Conservation (phyloP, 2,797 vertebrate genomes). For the Pelodytes ibericus region DNA sequence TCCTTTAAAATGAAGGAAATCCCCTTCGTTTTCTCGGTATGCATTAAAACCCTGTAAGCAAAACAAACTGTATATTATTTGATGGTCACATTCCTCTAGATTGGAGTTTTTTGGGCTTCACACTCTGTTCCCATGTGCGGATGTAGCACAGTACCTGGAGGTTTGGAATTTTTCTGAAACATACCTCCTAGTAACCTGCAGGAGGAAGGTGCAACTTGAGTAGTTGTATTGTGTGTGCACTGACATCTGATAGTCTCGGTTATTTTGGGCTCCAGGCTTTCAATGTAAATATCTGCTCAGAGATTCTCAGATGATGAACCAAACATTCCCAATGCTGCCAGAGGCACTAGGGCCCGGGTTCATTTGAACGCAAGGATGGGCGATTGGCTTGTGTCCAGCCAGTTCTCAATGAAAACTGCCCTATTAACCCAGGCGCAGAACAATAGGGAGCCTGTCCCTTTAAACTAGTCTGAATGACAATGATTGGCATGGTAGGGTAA, state of each 20-base stretch:
- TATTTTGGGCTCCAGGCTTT: constrained; percentile 39
- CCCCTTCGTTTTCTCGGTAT: no score
- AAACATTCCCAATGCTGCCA: constrained; percentile 13
- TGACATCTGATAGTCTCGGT: constrained; percentile 32
- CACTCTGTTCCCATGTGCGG: background rate
- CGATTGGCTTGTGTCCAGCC: background rate
- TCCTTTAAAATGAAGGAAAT: no score
- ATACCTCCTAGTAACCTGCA: constrained; percentile 14
- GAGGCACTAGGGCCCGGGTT: background rate
- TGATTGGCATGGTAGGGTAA: no score
- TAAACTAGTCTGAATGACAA: no score
- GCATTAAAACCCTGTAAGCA: no score
- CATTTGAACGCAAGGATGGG: background rate
- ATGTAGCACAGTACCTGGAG: constrained; percentile 13
- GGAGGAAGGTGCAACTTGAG: constrained; percentile 16
- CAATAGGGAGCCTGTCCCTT: no score
- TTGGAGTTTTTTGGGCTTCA: no score
- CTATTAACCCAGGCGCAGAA: no score
- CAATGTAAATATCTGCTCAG: constrained; percentile 10
- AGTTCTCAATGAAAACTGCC: no score
- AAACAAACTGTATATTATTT: no score
- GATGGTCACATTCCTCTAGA: no score
- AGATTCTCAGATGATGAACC: constrained; percentile 20
- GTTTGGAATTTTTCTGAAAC: constrained; percentile 14
- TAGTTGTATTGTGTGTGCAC: constrained; percentile 9